phyloP scores from a whole-genome alignment of 1,140 invertebrate species.

The Drosophila punjabiensis region DNA sequence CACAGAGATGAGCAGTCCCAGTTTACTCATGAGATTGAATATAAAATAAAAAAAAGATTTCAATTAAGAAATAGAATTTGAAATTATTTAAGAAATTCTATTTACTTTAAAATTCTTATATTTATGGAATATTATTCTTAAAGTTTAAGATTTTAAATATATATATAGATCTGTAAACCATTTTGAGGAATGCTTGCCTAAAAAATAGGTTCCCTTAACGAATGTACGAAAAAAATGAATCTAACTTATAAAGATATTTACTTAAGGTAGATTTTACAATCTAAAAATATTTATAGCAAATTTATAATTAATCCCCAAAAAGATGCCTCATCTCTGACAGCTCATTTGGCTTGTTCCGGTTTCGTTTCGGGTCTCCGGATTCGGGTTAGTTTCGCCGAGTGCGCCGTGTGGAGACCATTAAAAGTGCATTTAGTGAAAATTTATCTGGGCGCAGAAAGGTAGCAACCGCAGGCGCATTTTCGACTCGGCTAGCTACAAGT shows the following conservation, averaged over 20 bases:
- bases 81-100: too few species aligned
- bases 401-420: conserved; percentile 62
- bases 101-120: too few species aligned
- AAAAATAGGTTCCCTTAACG: too few species aligned
- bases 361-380: conserved; percentile 8
- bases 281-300: too few species aligned
- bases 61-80: neutral
- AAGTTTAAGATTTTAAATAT: too few species aligned
- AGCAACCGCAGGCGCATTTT: conserved; percentile 71
- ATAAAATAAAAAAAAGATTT: neutral
- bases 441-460: conserved; percentile 71
- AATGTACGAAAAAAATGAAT: too few species aligned
- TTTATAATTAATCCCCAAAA: neutral
- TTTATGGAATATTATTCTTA: too few species aligned
- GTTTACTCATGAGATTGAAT: neutral
- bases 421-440: conserved; percentile 82
- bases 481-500: conserved; percentile 61
- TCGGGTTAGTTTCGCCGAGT: conserved; percentile 32
- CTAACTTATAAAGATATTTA: neutral
- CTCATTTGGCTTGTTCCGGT: conserved; percentile 40
- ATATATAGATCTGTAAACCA: too few species aligned
- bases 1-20: conserved; percentile 29
- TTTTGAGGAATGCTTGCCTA: too few species aligned
- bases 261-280: neutral
- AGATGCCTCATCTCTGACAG: conserved; percentile 28